Evolutionary conservation across 2,797 vertebrate species (phyloP), one percentile per base, ranked within the genome.

Genomic region (Fratercula arctica): DNA sequence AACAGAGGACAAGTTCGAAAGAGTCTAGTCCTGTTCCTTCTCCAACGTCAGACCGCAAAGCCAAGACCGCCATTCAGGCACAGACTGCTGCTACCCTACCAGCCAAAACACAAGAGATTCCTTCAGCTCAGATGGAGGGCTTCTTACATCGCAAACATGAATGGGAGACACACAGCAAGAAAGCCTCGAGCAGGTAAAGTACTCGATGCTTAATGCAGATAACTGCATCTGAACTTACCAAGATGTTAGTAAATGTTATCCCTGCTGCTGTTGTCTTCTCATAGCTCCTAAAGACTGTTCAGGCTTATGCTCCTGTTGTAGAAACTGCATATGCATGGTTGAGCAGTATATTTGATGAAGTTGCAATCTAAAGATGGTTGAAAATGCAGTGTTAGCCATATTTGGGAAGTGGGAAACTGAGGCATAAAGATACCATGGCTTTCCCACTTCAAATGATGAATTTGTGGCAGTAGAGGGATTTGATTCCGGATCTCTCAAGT

Each of bases 161-260:
- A 95, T 99, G 98, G 99, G 99, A 99, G 97, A 98, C 98, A 16
- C 99, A 99, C 97, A 99, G 98, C 97, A 99, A 99, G 98, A 99
- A 99, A 96, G 99, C 99, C 25, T 99, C 99, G 6, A 99, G 98
- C 99, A 99, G 99, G 99, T 99, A 97, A 81, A 41, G 43, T 18
- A 21, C n/a, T 45, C 0, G 0, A 3, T 45, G 57, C 29, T 18
- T 25, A 9, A 11, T 18, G 29, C 39, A 33, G 54, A 6, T 77
- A 13, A 16, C 23, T 54, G 28, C 81, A 15, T 41, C 41, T 3
- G 1, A 29, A 11, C 50, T 78, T 41, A 7, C 41, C 68, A 11
- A 19, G 59, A 1, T 11, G 8, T 17, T 13, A 59, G 43, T 4
- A 37, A 13, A 15, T 5, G 14, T 57, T n/a, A 20, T 6, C 67